Conservation (phyloP, 2,888 invertebrate genomes). For the Melanostoma mellinum region DNA sequence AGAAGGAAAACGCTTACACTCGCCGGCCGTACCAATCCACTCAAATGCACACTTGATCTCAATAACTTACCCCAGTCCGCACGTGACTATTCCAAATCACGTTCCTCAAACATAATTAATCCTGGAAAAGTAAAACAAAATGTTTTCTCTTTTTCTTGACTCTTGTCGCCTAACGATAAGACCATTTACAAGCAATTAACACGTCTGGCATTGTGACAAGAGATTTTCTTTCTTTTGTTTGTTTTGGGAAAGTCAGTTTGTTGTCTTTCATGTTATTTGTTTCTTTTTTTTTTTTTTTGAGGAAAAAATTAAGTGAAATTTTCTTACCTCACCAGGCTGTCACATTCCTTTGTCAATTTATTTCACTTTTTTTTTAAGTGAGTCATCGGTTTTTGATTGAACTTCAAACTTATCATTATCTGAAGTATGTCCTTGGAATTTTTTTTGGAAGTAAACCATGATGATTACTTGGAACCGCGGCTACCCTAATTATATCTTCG, state of each 20-base stretch:
- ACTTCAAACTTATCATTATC: no score
- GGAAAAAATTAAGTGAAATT: conserved; percentile 20
- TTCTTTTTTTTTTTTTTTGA: neutral
- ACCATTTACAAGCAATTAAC: conserved; percentile 62
- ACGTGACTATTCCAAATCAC: conserved; percentile 62
- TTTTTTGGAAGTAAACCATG: neutral
- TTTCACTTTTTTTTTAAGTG: neutral
- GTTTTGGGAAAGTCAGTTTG: conserved; percentile 2
- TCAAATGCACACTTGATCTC: conserved; percentile 34
- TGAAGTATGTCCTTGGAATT: no score
- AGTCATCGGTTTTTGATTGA: conserved; percentile 4
- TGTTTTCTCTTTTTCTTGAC: conserved; percentile 16
- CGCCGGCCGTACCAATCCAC: neutral
- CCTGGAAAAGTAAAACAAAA: conserved; percentile 47
- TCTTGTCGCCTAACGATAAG: conserved; percentile 36
- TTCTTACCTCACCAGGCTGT: neutral
- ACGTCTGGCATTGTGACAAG: conserved; percentile 38
- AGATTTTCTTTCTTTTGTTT: conserved; percentile 36
- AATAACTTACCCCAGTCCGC: conserved; percentile 44
- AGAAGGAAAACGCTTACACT: neutral
- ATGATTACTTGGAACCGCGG: no score
- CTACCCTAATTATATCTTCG: conserved; percentile 8
- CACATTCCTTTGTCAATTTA: conserved; percentile 9
- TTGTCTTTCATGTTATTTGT: neutral
- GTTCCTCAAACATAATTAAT: conserved; percentile 55